Conservation (phyloP, 2,888 invertebrate species). For the Halictus ligatus region DNA sequence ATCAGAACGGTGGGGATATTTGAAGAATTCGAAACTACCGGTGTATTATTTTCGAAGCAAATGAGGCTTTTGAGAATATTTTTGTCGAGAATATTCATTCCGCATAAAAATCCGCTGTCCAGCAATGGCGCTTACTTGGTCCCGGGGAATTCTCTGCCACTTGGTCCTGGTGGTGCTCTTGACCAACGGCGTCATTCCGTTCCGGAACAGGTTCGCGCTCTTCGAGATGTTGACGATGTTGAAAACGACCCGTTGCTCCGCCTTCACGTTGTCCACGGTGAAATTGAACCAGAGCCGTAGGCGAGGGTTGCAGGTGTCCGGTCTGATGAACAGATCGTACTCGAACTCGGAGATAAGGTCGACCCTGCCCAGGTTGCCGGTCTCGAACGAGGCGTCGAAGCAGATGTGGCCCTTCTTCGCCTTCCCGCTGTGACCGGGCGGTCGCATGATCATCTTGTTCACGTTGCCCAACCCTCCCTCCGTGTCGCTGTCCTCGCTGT, state of each 20-base stretch:
- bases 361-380: constrained; percentile 98
- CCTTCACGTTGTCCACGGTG: constrained; percentile 97
- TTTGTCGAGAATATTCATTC: no score
- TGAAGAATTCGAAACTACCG: no score
- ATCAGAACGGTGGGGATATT: no score
- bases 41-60: no score
- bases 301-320: constrained; percentile 97
- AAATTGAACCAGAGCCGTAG: constrained; percentile 99
- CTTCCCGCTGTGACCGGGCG: constrained; percentile 96
- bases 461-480: constrained; percentile 98
- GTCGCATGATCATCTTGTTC: constrained; percentile 93
- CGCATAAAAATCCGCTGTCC: neutral
- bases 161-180: constrained; percentile 95
- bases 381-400: constrained; percentile 98
- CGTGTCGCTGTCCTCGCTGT: constrained; percentile 96
- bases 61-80: no score
- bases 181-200: constrained; percentile 96
- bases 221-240: constrained; percentile 99
- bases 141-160: constrained; percentile 89
- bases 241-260: constrained; percentile 97
- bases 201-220: constrained; percentile 93
- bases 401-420: constrained; percentile 98
- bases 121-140: constrained; percentile 69
- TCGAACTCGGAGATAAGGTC: constrained; percentile 97
- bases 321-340: constrained; percentile 97